Evolutionary conservation across 35 echinoderm and acorn worm species (phyloP), one percentile per base, ranked within the genome.

Genomic region (Anneissia japonica): DNA sequence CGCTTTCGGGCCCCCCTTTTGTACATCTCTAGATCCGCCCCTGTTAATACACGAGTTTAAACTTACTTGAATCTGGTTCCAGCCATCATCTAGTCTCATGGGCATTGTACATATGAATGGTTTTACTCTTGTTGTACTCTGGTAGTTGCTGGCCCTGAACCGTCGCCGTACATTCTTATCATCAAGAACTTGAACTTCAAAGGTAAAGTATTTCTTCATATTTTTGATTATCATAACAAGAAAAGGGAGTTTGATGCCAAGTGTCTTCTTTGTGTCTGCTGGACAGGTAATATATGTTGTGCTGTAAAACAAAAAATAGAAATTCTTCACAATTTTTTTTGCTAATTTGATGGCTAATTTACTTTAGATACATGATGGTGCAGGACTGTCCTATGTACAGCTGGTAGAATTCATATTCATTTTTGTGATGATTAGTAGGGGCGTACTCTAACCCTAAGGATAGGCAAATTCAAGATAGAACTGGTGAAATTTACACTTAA

Each of bases 31-130:
- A 4, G 40, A 4, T 45, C 14, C 4, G 40, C 40, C 4, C 40
- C 14, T 45, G 40, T 45, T 45, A 7, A 45, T 45, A 7, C n/a
- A 7, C 74, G 26, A 75, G 5, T 75, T 46, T 30, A 55, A 31
- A 95, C 77, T 73, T 79, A 99, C 96, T 92, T 99, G 96, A 94
- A 99, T 99, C 89, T 99, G 96, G 87, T 99, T 99, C 96, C 96
- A 99, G 21, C 96, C 96, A 45, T 99, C 96, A 77, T 99, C 96
- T 41, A 99, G 56, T 73, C 96, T 99, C 96, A 99, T 99, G 32
- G 96, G 96, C 96, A 99, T 99, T 41, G 96, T 99, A 55, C 96
- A 99, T 84, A 99, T 99, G 38, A 99, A 99, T 36, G 96, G 96
- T 73, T 99, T 99, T 74, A 99, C 96, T 76, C 96, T 81, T 16